phyloP scores from a whole-genome alignment of 2,797 vertebrate species.

The Borostomias antarcticus region DNA sequence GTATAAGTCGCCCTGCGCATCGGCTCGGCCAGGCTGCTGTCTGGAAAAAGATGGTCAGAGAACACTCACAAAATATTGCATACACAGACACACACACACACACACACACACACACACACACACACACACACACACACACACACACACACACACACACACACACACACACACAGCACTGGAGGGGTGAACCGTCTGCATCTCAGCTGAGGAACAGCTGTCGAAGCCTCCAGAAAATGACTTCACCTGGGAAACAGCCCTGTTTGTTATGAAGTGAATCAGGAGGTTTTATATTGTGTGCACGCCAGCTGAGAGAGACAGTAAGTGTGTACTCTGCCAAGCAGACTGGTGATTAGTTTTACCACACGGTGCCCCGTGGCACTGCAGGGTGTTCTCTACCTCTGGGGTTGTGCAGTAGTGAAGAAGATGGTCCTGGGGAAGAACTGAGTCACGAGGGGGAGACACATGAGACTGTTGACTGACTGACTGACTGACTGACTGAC shows the following conservation, averaged over 20 bases:
- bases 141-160: no score
- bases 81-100: background rate
- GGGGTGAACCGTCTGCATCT: slow-evolving; percentile 7
- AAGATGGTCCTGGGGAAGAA: background rate
- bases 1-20: background rate
- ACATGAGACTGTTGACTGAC: background rate
- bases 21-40: background rate
- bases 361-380: background rate
- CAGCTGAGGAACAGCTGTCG: slow-evolving; percentile 4
- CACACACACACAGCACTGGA: background rate
- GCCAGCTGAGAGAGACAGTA: background rate
- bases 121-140: background rate
- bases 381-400: background rate
- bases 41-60: slow-evolving; percentile 4
- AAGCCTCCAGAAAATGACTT: slow-evolving; percentile 1
- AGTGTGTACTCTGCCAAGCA: background rate
- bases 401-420: background rate
- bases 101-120: background rate
- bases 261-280: slow-evolving; percentile 1
- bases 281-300: background rate
- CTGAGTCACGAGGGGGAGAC: background rate
- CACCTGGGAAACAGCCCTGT: background rate
- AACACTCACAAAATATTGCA: background rate
- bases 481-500: background rate
- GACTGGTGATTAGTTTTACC: background rate